A percentile compares a stretch with the other conserved stretches of the same genome.
These are phyloP conservation scores for Podotricha telesiphe DNA, from an alignment of 2,888 invertebrate species.

Conservation along the genomic window DNA sequence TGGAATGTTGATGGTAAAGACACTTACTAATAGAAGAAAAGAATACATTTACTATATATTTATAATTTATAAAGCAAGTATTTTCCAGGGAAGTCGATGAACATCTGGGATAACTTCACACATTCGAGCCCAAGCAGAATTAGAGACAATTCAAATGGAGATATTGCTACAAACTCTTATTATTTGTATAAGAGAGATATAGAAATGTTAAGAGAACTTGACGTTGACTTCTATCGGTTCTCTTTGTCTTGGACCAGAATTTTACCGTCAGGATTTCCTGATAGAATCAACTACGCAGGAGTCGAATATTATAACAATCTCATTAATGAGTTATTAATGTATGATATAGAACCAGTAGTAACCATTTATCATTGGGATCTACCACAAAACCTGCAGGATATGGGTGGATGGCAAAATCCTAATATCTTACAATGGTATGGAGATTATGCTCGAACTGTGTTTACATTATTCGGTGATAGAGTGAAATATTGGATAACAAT, in stretches of 20 bases:
- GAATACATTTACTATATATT: background rate
- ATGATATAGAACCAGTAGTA: conserved; percentile 84
- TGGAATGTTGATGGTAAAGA: conserved; percentile 21
- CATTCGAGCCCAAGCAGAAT: conserved; percentile 73
- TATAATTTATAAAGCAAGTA: background rate
- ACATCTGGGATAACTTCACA: conserved; percentile 85
- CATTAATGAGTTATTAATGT: conserved; percentile 81
- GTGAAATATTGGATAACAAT: conserved; percentile 82
- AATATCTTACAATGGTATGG: conserved; percentile 68
- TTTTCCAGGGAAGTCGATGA: conserved; percentile 74
- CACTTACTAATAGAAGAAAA: no score
- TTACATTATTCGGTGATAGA: conserved; percentile 69
- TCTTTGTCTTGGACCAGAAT: conserved; percentile 86
- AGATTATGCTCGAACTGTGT: conserved; percentile 67
- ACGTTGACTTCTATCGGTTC: conserved; percentile 76
- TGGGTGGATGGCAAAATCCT: conserved; percentile 78
- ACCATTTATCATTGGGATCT: conserved; percentile 76
- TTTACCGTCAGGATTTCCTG: conserved; percentile 79
- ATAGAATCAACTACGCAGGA: conserved; percentile 78
- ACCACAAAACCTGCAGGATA: conserved; percentile 73
- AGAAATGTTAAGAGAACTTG: conserved; percentile 65
- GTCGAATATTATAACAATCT: conserved; percentile 85
- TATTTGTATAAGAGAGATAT: conserved; percentile 82
- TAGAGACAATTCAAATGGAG: conserved; percentile 79
- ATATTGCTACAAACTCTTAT: conserved; percentile 83